Evolutionary conservation across 2,797 vertebrate genomes (phyloP).

Genomic region (Pantherophis vulpinus): DNA sequence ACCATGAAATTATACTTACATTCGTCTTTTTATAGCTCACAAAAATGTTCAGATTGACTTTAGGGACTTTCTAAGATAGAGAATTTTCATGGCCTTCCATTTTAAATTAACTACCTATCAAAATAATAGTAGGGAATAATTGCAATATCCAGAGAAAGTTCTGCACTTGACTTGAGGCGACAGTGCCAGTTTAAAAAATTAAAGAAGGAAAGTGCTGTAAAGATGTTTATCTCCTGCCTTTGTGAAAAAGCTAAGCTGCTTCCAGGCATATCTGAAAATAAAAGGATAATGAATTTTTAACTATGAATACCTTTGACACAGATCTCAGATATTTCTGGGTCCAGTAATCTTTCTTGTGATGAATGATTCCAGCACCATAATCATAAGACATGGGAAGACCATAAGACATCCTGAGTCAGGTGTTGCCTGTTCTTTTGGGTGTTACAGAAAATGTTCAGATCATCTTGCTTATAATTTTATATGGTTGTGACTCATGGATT

Average conservation of each 20-base stretch:
- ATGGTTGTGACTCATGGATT: slow-evolving; percentile 51
- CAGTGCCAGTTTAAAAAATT: not conserved
- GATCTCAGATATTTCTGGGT: not conserved
- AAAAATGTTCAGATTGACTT: rapidly evolving
- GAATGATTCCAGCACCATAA: not conserved
- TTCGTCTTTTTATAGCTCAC: not conserved
- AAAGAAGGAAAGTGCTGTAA: not conserved
- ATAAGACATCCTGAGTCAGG: not conserved
- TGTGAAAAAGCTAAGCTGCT: not conserved
- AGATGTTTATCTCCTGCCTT: not conserved
- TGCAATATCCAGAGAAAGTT: not conserved
- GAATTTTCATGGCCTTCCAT: not conserved
- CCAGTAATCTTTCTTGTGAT: not conserved
- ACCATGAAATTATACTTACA: not conserved
- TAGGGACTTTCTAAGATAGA: not conserved
- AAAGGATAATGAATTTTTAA: not conserved
- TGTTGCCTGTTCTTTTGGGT: not conserved
- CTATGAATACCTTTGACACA: not conserved
- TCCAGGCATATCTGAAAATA: not conserved
- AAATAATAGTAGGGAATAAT: not conserved
- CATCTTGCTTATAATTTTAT: slow-evolving; percentile 38
- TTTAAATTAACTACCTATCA: not conserved
- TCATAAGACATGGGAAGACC: not conserved
- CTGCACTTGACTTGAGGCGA: not conserved
- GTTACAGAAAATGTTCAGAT: slow-evolving; percentile 21